A percentile compares a stretch with the other conserved stretches of the same genome.
These are phyloP conservation scores for Calephelis perditalis DNA, from an alignment of 2,888 invertebrate genomes.

Conservation along the genomic window DNA sequence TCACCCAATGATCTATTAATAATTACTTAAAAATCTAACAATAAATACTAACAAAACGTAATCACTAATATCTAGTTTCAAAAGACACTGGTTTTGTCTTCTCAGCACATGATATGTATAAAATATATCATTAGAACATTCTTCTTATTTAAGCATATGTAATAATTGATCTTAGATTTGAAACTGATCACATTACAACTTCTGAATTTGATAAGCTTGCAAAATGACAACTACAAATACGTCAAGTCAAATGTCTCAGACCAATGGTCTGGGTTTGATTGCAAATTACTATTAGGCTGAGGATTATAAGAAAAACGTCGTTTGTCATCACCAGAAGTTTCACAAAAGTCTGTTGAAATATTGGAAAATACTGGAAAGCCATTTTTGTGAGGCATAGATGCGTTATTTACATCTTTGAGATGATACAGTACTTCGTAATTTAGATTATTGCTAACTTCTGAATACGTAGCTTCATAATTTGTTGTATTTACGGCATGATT, in stretches of 20 bases:
- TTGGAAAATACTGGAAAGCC: neutral
- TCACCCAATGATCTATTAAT: neutral
- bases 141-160: too few relatives aligned
- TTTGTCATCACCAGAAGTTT: neutral
- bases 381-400: neutral
- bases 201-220: too few relatives aligned
- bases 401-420: neutral
- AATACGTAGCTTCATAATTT: too few relatives aligned
- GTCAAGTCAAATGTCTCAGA: slow-evolving; percentile 3
- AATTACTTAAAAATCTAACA: neutral
- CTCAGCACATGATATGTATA: too few relatives aligned
- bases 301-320: neutral
- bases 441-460: neutral
- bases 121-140: too few relatives aligned
- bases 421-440: neutral
- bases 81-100: too few relatives aligned
- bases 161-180: too few relatives aligned
- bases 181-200: too few relatives aligned
- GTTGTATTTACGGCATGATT: too few relatives aligned
- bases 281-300: slow-evolving; percentile 27
- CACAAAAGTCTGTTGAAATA: neutral
- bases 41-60: too few relatives aligned
- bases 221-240: neutral
- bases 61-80: too few relatives aligned
- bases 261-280: neutral